A percentile compares a stretch with the other conserved stretches of the same genome.
Evolutionary conservation across 2,888 invertebrate species (phyloP).

Genomic region (Gari tellinella): DNA sequence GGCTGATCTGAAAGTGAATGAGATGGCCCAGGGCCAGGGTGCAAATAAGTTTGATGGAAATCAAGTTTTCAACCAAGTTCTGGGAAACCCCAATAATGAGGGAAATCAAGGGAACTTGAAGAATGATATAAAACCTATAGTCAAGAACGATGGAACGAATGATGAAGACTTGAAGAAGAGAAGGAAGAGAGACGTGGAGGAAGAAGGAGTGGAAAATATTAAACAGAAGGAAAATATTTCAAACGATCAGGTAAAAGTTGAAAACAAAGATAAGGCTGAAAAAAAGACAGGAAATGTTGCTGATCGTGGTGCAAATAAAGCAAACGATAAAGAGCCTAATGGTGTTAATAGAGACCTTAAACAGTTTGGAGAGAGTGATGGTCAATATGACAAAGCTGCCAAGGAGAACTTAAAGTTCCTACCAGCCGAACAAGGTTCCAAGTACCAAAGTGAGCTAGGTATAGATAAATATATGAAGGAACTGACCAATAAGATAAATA

Average conservation of each 20-base stretch:
- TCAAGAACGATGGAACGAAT: too few species aligned
- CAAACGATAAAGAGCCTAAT: slow-evolving; percentile 5
- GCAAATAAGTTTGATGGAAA: not conserved
- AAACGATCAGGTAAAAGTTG: not conserved
- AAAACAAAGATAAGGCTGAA: not conserved
- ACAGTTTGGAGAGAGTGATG: too few species aligned
- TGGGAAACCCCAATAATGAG: not conserved
- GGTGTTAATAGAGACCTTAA: too few species aligned
- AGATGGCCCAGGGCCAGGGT: not conserved
- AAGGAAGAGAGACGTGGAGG: slow-evolving; percentile 28
- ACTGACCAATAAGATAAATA: too few species aligned
- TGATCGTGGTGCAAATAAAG: not conserved
- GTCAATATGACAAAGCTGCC: too few species aligned
- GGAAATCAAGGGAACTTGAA: too few species aligned
- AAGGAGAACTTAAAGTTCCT: too few species aligned
- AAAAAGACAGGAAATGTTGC: slow-evolving; percentile 7
- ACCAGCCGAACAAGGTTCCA: too few species aligned
- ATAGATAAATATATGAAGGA: too few species aligned
- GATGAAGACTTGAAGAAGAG: slow-evolving; percentile 32
- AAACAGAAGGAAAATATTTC: not conserved
- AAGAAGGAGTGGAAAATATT: not conserved
- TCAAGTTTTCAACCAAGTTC: too few species aligned
- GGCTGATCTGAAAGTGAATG: not conserved
- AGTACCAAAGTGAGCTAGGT: too few species aligned
- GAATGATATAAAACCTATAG: too few species aligned